These are phyloP conservation scores for Margaritifera margaritifera DNA, from an alignment of 2,888 invertebrate species.

Conservation along the genomic window DNA sequence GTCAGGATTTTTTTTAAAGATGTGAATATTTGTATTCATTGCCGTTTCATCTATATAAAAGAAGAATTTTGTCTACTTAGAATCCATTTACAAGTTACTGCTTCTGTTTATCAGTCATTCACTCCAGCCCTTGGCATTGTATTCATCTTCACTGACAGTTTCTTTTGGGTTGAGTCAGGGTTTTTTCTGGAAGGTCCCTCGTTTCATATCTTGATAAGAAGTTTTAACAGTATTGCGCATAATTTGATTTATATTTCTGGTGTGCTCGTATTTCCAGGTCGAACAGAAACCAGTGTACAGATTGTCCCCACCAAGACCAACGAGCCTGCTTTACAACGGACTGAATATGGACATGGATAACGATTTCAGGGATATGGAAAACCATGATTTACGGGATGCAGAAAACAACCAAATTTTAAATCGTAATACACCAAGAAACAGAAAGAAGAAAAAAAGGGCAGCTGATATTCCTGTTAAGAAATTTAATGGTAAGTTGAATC, in stretches of 20 bases:
- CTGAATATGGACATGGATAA: conserved; percentile 59
- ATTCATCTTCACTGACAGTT: no score
- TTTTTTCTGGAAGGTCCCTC: no score
- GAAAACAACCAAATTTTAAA: conserved; percentile 39
- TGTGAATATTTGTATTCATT: no score
- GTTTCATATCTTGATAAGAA: no score
- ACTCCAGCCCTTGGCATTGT: no score
- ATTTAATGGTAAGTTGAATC: conserved; percentile 59
- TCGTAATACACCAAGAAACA: conserved; percentile 40
- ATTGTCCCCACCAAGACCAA: conserved; percentile 53
- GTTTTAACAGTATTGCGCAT: no score
- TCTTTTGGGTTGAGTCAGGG: no score
- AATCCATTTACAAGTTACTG: no score
- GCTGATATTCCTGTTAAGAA: conserved; percentile 63
- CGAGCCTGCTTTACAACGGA: conserved; percentile 61
- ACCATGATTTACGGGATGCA: conserved; percentile 37
- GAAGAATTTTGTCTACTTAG: no score
- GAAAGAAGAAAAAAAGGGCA: conserved; percentile 63
- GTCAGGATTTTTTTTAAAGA: no score
- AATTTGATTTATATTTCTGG: conserved; percentile 6
- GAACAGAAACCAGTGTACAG: conserved; percentile 51
- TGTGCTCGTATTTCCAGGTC: conserved; percentile 45
- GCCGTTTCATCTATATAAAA: no score
- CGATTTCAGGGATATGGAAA: conserved; percentile 45
- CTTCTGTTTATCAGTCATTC: no score